Percentiles rank a stretch among this genome's conserved stretches.
Conservation (phyloP, 2,888 invertebrate species). For the Heliconius cydno region DNA sequence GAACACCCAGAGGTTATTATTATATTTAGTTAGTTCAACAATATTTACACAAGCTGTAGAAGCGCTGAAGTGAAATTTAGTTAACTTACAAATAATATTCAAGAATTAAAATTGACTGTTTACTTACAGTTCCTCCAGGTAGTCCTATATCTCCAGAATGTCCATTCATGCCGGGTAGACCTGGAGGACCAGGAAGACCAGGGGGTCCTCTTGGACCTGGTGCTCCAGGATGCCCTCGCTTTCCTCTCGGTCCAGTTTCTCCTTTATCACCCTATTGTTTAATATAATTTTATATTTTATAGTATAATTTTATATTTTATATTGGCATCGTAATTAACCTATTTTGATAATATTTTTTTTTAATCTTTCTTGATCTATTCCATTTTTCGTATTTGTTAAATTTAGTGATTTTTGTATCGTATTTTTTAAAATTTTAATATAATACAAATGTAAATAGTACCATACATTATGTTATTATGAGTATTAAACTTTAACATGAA, state of each 20-base stretch:
- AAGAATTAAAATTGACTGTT: background rate
- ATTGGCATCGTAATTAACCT: background rate
- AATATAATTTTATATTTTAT: background rate
- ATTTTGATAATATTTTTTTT: no score
- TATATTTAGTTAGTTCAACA: background rate
- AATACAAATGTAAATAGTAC: background rate
- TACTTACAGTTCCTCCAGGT: constrained; percentile 89
- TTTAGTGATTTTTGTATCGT: no score
- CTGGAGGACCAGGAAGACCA: constrained; percentile 87
- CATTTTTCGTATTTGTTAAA: no score
- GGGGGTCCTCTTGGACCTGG: constrained; percentile 90
- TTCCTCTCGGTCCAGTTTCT: constrained; percentile 73
- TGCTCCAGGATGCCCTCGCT: constrained; percentile 91
- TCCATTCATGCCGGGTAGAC: constrained; percentile 87
- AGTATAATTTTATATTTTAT: no score
- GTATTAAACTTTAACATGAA: constrained; percentile 1
- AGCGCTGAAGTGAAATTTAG: no score
- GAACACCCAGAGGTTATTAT: background rate
- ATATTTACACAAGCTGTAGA: no score
- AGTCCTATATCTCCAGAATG: constrained; percentile 89
- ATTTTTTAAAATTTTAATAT: background rate
- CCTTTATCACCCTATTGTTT: constrained; percentile 74
- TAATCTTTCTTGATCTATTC: no score
- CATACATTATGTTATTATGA: background rate
- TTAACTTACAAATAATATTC: background rate